These are phyloP conservation scores for Neelides sp. DNA, from an alignment of 1,140 invertebrate genomes.

Conservation along the genomic window DNA sequence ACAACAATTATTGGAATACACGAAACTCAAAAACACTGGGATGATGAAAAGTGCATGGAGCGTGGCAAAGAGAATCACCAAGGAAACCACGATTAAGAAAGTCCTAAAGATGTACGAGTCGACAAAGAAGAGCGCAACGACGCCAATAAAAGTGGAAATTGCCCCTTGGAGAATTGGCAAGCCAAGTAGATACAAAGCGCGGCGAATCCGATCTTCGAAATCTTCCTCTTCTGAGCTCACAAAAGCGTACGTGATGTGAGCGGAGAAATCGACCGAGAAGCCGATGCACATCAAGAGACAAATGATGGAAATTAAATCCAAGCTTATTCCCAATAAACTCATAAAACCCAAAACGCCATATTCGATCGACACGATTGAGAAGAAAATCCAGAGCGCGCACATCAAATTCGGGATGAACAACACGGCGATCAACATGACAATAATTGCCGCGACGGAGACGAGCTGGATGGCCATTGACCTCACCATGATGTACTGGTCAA, in stretches of 20 bases:
- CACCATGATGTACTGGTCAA: conserved; percentile 89
- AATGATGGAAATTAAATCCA: conserved; percentile 96
- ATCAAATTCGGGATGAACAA: conserved; percentile 88
- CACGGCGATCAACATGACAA: conserved; percentile 93
- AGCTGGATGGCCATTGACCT: conserved; percentile 82
- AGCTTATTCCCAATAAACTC: conserved; percentile 82
- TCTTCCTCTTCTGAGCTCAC: conserved; percentile 69
- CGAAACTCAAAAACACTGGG: conserved; percentile 75
- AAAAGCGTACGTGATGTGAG: conserved; percentile 74
- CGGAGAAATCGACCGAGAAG: conserved; percentile 93
- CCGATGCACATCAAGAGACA: conserved; percentile 97
- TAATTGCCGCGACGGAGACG: conserved; percentile 73
- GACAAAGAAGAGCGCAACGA: conserved; percentile 70
- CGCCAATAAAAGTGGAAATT: conserved; percentile 78
- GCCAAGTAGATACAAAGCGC: conserved; percentile 76
- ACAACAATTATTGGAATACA: too few relatives aligned
- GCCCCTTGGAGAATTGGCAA: conserved; percentile 88
- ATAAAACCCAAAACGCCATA: conserved; percentile 89
- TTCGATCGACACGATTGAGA: conserved; percentile 89
- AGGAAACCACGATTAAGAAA: conserved; percentile 95
- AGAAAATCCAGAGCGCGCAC: conserved; percentile 84
- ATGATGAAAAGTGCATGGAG: conserved; percentile 82
- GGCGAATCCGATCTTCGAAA: conserved; percentile 63
- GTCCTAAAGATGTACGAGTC: conserved; percentile 91
- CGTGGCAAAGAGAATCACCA: conserved; percentile 85